Base-by-base conservation (phyloP, 2,888 invertebrate genomes). In the Pheosia gnoma region DNA sequence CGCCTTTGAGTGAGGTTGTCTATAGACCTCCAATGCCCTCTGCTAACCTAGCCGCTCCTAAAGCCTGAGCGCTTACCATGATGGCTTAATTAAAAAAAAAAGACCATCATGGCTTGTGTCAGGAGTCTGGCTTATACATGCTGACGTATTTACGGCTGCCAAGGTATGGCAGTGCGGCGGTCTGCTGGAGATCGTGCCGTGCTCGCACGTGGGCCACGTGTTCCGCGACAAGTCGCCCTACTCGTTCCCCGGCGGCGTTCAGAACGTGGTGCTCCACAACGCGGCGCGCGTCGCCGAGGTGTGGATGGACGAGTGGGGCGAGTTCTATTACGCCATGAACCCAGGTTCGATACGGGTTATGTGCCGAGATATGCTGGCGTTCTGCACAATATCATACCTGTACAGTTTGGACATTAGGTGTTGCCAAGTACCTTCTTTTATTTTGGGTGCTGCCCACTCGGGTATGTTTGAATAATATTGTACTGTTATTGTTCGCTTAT, bases 271-370 rank as follows among this genome's bases (percentile, higher is more conserved):
- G 83, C 96, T 99, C 81, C 98, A 99, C 94, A 99, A 99, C 95
- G 98, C 99, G 79, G 98, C 99, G 82, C 96, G 99, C 83, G 98
- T 99, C 82, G 99, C 99, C 82, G 98, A 99, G 93, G 99, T 99
- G 84, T 99, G 99, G 99, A 97, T 99, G 97, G 99, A 99, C 96
- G 98, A 99, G 93, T 99, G 99, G 98, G 97, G 98, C 93, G 98
- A 98, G 94, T 99, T 99, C 96, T 99, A 98, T 96, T 98, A 98
- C 96, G 98, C 98, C 94, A 98, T 99, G 97, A 98, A 98, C 94
- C 97, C 98, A 97, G 98, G 98, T 98, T 96, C 95, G 94, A 88
- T 65, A 62, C 71, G 65, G 74, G 77, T 76, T 69, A 54, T 72
- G 72, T 68, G 69, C 55, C 67, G 37, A 57, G 64, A 65, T 77